Evolutionary conservation across 35 echinoderm and acorn worm species (phyloP).

Genomic region (Nesometra sesokonis): DNA sequence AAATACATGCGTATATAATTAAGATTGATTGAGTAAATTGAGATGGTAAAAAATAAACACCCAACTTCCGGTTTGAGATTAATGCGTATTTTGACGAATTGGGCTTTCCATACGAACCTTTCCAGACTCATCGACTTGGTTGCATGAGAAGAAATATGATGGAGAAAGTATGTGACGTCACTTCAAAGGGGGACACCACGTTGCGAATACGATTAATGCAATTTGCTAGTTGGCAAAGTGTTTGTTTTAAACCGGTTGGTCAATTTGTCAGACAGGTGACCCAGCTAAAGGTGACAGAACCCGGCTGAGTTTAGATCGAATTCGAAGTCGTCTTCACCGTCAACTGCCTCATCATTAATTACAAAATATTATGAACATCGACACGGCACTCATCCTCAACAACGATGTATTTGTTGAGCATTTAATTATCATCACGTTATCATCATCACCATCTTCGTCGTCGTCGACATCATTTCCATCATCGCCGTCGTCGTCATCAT

Average conservation of each 20-base stretch:
- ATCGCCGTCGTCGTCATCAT: too few relatives aligned
- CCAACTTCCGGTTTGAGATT: too few relatives aligned
- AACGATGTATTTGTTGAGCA: not conserved
- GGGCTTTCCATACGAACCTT: too few relatives aligned
- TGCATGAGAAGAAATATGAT: not conserved
- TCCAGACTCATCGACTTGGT: too few relatives aligned
- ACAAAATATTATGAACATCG: not conserved
- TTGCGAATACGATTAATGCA: not conserved
- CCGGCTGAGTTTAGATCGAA: not conserved
- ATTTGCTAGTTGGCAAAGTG: not conserved
- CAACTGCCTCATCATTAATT: not conserved
- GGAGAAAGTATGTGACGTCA: not conserved
- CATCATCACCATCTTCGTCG: not conserved
- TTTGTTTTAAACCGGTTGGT: not conserved
- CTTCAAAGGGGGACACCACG: not conserved
- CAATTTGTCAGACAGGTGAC: not conserved
- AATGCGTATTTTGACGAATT: too few relatives aligned
- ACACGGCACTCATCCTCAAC: not conserved
- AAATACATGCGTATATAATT: too few relatives aligned
- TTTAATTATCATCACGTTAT: too few relatives aligned
- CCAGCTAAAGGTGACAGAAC: not conserved
- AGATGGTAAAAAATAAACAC: too few relatives aligned
- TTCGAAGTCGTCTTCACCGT: not conserved
- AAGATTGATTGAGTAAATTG: too few relatives aligned
- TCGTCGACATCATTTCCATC: not conserved